Conservation (phyloP, 2,113 vertebrate genomes). For the Naja naja region DNA sequence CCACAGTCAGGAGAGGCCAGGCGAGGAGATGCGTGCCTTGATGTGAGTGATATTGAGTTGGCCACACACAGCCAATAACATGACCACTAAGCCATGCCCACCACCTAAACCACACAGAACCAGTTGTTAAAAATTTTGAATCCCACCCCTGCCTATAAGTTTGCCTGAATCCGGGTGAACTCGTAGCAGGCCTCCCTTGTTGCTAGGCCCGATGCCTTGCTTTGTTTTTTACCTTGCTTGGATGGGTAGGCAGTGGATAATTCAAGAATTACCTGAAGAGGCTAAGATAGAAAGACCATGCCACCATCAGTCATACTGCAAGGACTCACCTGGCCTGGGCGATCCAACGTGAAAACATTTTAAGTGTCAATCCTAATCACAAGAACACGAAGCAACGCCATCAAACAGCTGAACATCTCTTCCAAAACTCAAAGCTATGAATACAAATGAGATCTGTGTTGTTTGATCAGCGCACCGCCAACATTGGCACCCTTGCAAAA, state of each 20-base stretch:
- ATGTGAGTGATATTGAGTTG: too few relatives aligned
- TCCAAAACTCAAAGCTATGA: constrained; percentile 3
- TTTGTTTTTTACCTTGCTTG: too few relatives aligned
- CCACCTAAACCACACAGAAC: too few relatives aligned
- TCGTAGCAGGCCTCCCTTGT: too few relatives aligned
- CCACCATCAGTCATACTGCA: neutral
- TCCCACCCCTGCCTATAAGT: too few relatives aligned
- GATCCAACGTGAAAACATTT: constrained; percentile 12
- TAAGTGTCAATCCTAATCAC: constrained; percentile 19
- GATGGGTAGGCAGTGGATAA: neutral
- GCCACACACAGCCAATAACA: too few relatives aligned
- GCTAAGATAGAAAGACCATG: neutral
- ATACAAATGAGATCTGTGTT: constrained; percentile 1
- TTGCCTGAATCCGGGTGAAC: too few relatives aligned
- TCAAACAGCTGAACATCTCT: constrained; percentile 43
- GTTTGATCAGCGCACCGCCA: constrained; percentile 48
- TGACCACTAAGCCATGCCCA: too few relatives aligned
- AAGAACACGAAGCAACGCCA: constrained; percentile 40
- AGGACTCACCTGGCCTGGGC: constrained; percentile 25
- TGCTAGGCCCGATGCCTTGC: too few relatives aligned
- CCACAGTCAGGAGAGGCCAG: too few relatives aligned
- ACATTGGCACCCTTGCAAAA: constrained; percentile 40
- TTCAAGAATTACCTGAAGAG: neutral
- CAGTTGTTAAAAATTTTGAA: too few relatives aligned
- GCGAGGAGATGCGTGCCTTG: too few relatives aligned